Percentiles rank a stretch among this genome's conserved stretches.
Evolutionary conservation across 1,140 invertebrate species (phyloP).

Genomic region (Drosophila nasuta): DNA sequence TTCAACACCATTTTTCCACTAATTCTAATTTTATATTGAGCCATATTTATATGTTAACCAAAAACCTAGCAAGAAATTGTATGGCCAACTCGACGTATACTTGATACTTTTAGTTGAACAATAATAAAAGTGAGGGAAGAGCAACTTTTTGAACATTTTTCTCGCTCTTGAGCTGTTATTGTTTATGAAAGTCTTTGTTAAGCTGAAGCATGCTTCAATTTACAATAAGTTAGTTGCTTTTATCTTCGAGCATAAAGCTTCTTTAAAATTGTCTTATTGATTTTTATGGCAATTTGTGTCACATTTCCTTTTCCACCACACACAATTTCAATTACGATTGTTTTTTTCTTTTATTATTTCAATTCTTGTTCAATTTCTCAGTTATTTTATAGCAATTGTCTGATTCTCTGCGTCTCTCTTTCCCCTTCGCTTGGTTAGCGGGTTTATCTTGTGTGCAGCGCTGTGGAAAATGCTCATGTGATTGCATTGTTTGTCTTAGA

Average conservation of each 20-base stretch:
- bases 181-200: not conserved
- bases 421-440: not conserved
- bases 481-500: constrained; percentile 62
- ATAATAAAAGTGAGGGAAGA: no score
- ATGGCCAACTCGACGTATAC: no score
- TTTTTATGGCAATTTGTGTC: constrained; percentile 8
- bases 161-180: not conserved
- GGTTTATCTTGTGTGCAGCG: constrained; percentile 18
- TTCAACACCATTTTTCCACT: no score
- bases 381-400: constrained; percentile 70
- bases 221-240: constrained; percentile 9
- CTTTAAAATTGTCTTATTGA: constrained; percentile 19
- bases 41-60: no score
- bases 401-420: not conserved
- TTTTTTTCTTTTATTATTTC: constrained; percentile 66
- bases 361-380: constrained; percentile 65
- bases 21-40: no score
- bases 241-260: not conserved
- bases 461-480: constrained; percentile 55
- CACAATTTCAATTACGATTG: constrained; percentile 63
- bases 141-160: not conserved
- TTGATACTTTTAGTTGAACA: no score
- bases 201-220: constrained; percentile 2
- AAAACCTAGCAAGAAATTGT: no score
- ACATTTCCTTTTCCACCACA: constrained; percentile 35